phyloP scores from a whole-genome alignment of 2,797 vertebrate species.

The Distichodus sexfasciatus region DNA sequence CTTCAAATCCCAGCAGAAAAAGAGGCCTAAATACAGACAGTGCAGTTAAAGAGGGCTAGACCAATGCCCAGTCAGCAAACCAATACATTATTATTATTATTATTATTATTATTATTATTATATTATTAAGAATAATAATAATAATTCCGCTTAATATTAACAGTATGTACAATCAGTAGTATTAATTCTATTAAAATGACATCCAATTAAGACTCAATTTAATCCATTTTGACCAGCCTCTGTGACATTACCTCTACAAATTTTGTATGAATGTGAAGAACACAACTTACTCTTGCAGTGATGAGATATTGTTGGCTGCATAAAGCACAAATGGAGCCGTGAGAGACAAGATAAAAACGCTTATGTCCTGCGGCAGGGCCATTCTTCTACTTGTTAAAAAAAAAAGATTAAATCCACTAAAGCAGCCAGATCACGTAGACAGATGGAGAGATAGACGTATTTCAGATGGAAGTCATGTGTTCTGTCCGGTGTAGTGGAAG shows the following conservation, averaged over 20 bases:
- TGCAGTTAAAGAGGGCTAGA: not conserved
- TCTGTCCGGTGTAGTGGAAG: not conserved
- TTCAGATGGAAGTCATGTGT: not conserved
- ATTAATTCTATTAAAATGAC: not conserved
- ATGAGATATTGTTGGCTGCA: slow-evolving; percentile 67
- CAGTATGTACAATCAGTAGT: too few species aligned
- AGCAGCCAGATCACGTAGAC: not conserved
- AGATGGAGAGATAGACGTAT: not conserved
- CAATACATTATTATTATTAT: too few species aligned
- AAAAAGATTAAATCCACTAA: not conserved
- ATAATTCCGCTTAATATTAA: too few species aligned
- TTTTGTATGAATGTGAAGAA: not conserved
- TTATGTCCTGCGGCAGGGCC: slow-evolving; percentile 64
- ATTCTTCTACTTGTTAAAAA: too few species aligned
- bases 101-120: not conserved
- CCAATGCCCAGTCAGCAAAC: too few species aligned
- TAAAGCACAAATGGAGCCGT: slow-evolving; percentile 78
- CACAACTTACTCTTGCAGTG: slow-evolving; percentile 82
- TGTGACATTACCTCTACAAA: too few species aligned
- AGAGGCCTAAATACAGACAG: slow-evolving; percentile 58
- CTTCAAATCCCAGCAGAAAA: slow-evolving; percentile 61
- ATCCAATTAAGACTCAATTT: too few species aligned
- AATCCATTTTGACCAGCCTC: too few species aligned
- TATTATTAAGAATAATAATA: too few species aligned
- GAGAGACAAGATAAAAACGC: slow-evolving; percentile 74